A percentile compares a stretch with the other conserved stretches of the same genome.
These are phyloP conservation scores for Mylabris phalerata DNA, from an alignment of 1,140 invertebrate genomes.

Conservation along the genomic window DNA sequence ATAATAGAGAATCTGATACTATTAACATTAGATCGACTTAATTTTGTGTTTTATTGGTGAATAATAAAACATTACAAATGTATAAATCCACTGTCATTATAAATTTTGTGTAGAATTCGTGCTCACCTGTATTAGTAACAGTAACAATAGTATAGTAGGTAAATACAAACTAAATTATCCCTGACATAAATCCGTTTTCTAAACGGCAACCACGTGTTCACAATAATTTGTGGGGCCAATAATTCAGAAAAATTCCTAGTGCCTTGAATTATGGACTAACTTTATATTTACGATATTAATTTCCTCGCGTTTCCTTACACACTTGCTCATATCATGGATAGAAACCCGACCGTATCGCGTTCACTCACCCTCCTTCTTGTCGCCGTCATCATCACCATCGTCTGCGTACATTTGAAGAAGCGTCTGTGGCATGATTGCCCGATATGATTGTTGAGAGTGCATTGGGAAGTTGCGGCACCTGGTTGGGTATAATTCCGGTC, in stretches of 20 bases:
- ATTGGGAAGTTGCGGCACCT: conserved; percentile 1
- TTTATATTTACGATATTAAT: conserved; percentile 42
- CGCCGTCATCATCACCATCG: no score
- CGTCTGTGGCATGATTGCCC: conserved; percentile 9
- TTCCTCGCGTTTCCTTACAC: conserved; percentile 32
- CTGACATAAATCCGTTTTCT: conserved; percentile 34
- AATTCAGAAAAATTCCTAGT: conserved; percentile 38
- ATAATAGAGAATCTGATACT: no score
- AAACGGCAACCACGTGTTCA: conserved; percentile 36
- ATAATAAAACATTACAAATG: no score
- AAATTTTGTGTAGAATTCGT: conserved; percentile 14
- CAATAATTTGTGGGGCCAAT: conserved; percentile 37
- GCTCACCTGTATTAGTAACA: conserved; percentile 26
- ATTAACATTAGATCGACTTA: no score
- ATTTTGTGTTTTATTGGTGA: no score
- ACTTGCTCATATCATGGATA: background rate
- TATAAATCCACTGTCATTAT: no score
- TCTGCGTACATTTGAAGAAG: conserved; percentile 1
- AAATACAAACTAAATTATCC: conserved; percentile 35
- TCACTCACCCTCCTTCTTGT: no score
- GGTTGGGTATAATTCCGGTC: background rate
- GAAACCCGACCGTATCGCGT: no score
- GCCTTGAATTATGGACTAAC: conserved; percentile 37
- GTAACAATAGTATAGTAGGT: conserved; percentile 9
- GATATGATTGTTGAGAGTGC: conserved; percentile 12